phyloP scores from a whole-genome alignment of 1,140 invertebrate species.

The Bactericera cockerelli region DNA sequence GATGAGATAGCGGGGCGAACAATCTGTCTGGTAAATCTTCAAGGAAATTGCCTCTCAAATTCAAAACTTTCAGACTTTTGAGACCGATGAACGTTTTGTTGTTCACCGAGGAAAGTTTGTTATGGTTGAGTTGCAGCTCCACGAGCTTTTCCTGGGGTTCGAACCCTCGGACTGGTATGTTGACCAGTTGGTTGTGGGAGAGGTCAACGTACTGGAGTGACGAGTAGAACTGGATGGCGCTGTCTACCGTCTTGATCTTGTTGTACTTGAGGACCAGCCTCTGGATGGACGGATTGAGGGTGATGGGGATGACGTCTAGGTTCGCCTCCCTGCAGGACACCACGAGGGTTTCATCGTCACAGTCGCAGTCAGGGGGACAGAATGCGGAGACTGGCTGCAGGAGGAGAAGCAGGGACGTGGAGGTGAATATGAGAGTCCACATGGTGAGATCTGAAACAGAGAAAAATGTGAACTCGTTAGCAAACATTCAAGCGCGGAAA shows the following conservation, averaged over 20 bases:
- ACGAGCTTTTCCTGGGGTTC: conserved; percentile 59
- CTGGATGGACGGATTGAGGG: conserved; percentile 75
- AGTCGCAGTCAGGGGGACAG: conserved; percentile 64
- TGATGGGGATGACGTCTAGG: conserved; percentile 76
- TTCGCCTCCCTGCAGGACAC: conserved; percentile 70
- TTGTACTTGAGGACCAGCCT: conserved; percentile 67
- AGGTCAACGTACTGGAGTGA: conserved; percentile 69
- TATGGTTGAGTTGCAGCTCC: conserved; percentile 66
- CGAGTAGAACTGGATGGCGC: conserved; percentile 71
- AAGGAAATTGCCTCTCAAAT: conserved; percentile 64
- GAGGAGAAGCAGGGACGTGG: neutral
- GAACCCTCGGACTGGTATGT: conserved; percentile 59
- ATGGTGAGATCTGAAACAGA: conserved; percentile 3
- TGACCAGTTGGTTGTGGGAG: conserved; percentile 65
- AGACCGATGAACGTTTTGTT: conserved; percentile 67
- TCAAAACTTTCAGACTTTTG: conserved; percentile 56
- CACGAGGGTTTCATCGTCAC: conserved; percentile 75
- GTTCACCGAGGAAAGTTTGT: conserved; percentile 61
- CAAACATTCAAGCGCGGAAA: too few species aligned
- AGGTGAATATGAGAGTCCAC: neutral
- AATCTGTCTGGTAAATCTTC: conserved; percentile 55
- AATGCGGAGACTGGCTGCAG: conserved; percentile 27
- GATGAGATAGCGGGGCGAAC: conserved; percentile 52
- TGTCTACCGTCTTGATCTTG: conserved; percentile 70
- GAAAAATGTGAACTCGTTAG: too few species aligned